A percentile compares a stretch with the other conserved stretches of the same genome.
phyloP scores from a whole-genome alignment of 2,888 invertebrate species.

The Flabesymbios commensalis region DNA sequence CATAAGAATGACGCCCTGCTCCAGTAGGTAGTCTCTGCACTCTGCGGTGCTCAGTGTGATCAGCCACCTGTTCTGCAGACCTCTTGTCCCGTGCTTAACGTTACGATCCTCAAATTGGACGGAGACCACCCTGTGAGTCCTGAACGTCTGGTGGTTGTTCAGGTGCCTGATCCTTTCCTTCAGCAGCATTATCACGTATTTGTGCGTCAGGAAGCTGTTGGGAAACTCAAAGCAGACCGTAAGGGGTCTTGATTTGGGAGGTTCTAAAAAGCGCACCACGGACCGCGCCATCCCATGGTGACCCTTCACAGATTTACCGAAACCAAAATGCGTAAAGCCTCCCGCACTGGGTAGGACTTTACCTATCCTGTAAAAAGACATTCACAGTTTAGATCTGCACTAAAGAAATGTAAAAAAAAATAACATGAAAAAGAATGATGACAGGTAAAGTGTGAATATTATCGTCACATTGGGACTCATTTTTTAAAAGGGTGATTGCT shows the following conservation, averaged over 20 bases:
- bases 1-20: too few species aligned
- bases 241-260: constrained; percentile 1
- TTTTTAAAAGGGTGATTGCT: too few species aligned
- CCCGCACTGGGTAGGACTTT: too few species aligned
- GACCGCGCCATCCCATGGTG: constrained; percentile 4
- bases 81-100: constrained; percentile 12
- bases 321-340: neutral
- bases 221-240: constrained; percentile 17
- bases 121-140: neutral
- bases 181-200: constrained; percentile 12
- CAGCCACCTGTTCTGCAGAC: constrained; percentile 19
- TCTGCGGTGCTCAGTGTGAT: constrained; percentile 3
- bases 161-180: constrained; percentile 9
- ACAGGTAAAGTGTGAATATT: too few species aligned
- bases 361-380: too few species aligned
- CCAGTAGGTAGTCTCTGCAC: too few species aligned
- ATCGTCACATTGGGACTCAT: too few species aligned
- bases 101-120: constrained; percentile 18
- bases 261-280: constrained; percentile 9
- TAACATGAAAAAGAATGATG: too few species aligned
- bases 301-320: neutral
- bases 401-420: too few species aligned
- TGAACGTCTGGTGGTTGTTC: constrained; percentile 2
- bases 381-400: too few species aligned
- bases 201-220: constrained; percentile 16